These are phyloP conservation scores for Ceraclea dissimilis DNA, from an alignment of 2,888 invertebrate genomes.

Conservation along the genomic window DNA sequence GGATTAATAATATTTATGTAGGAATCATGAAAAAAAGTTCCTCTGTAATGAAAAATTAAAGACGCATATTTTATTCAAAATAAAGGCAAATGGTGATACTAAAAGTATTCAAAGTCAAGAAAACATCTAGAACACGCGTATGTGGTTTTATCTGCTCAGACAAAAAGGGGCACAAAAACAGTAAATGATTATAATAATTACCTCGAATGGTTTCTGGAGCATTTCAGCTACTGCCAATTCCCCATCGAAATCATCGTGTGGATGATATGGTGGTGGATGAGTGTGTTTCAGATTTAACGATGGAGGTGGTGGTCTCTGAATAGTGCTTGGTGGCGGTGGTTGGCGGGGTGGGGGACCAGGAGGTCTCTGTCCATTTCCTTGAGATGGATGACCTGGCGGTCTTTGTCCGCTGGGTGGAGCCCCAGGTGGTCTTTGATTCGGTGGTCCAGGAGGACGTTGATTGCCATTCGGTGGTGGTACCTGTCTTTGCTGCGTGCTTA, in stretches of 20 bases:
- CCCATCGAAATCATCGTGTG: constrained; percentile 34
- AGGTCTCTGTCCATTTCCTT: constrained; percentile 28
- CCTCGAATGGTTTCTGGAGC: constrained; percentile 43
- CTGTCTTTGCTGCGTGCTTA: constrained; percentile 28
- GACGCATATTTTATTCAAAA: too few species aligned
- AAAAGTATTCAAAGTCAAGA: too few species aligned
- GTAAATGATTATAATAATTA: constrained; percentile 26
- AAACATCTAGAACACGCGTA: too few species aligned
- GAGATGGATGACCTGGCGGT: constrained; percentile 36
- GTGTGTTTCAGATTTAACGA: constrained; percentile 38
- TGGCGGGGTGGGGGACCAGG: constrained; percentile 24
- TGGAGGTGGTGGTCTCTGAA: constrained; percentile 26
- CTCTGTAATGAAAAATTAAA: too few species aligned
- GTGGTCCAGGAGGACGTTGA: constrained; percentile 25
- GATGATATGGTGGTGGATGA: constrained; percentile 27
- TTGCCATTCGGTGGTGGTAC: constrained; percentile 16
- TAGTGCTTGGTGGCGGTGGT: constrained; percentile 29
- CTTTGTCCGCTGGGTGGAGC: constrained; percentile 8
- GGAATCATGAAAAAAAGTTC: too few species aligned
- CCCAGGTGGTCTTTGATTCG: constrained; percentile 22
- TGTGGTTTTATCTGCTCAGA: too few species aligned
- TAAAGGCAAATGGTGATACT: too few species aligned
- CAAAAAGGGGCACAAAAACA: too few species aligned
- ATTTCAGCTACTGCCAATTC: constrained; percentile 40
- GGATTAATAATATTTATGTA: too few species aligned